Evolutionary conservation across 2,797 vertebrate species (phyloP).

Genomic region (Sebastiscus tertius): DNA sequence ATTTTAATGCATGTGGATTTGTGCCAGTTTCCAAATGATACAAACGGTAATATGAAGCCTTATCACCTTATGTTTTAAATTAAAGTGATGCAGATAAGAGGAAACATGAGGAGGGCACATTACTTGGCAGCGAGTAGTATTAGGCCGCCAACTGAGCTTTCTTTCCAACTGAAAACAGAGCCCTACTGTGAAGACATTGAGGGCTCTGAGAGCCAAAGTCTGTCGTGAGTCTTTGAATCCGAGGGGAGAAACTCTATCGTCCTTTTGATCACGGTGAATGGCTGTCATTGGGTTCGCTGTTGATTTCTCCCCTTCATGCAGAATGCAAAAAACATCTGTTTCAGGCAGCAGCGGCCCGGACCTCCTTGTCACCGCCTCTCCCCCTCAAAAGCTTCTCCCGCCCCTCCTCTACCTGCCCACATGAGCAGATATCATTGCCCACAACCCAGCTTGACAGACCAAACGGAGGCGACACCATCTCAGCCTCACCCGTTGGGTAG

Average conservation of each 20-base stretch:
- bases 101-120: constrained; percentile 19
- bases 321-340: constrained; percentile 64
- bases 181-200: constrained; percentile 21
- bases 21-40: neutral
- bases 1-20: constrained; percentile 1
- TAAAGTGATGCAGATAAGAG: constrained; percentile 9
- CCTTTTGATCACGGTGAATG: constrained; percentile 66
- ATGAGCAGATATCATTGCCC: constrained; percentile 28
- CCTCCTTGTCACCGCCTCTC: constrained; percentile 47
- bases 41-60: neutral
- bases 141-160: constrained; percentile 23
- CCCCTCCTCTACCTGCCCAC: constrained; percentile 37
- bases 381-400: constrained; percentile 28
- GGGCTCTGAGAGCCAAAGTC: constrained; percentile 41
- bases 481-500: constrained; percentile 64
- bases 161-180: constrained; percentile 37
- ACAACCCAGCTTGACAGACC: constrained; percentile 52
- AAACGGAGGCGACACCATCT: constrained; percentile 55
- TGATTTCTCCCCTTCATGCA: constrained; percentile 60
- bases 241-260: constrained; percentile 24
- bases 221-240: constrained; percentile 32
- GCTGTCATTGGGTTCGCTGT: constrained; percentile 54
- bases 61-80: neutral
- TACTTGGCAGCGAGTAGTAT: constrained; percentile 11
- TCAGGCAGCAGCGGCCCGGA: constrained; percentile 25